A percentile compares a stretch with the other conserved stretches of the same genome.
phyloP scores from a whole-genome alignment of 2,797 vertebrate species.

The Labeo calbasu region DNA sequence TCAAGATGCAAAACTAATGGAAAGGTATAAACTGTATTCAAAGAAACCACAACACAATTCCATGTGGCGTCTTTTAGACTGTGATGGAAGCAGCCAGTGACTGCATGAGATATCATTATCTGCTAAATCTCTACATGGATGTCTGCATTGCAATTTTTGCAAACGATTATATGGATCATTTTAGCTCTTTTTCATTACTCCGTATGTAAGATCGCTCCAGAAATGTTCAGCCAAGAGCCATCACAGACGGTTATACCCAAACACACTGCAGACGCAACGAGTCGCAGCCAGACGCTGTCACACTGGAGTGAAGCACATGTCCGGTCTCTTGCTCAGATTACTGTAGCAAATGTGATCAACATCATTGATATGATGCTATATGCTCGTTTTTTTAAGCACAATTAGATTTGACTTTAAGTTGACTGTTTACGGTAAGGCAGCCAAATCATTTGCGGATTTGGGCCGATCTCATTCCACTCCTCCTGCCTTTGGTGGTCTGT shows the following conservation, averaged over 20 bases:
- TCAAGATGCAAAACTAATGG: slow-evolving; percentile 18
- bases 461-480: slow-evolving; percentile 25
- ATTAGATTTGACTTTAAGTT: slow-evolving; percentile 48
- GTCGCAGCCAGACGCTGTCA: slow-evolving; percentile 49
- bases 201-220: not conserved
- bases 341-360: slow-evolving; percentile 41
- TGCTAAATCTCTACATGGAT: not conserved
- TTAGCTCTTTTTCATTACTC: not conserved
- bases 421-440: slow-evolving; percentile 24
- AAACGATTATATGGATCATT: slow-evolving; percentile 10
- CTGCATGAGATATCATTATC: slow-evolving; percentile 8
- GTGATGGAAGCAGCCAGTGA: not conserved
- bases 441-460: slow-evolving; percentile 56
- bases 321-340: slow-evolving; percentile 44
- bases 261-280: slow-evolving; percentile 34
- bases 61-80: not conserved
- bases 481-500: slow-evolving; percentile 37
- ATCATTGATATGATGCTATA: slow-evolving; percentile 27
- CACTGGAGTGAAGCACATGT: not conserved
- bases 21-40: not conserved
- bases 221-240: slow-evolving; percentile 31
- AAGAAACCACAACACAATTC: not conserved
- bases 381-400: slow-evolving; percentile 36
- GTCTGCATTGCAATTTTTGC: not conserved
- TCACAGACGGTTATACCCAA: slow-evolving; percentile 1